Conservation (phyloP, 2,113 vertebrate species). For the Serinus canaria region DNA sequence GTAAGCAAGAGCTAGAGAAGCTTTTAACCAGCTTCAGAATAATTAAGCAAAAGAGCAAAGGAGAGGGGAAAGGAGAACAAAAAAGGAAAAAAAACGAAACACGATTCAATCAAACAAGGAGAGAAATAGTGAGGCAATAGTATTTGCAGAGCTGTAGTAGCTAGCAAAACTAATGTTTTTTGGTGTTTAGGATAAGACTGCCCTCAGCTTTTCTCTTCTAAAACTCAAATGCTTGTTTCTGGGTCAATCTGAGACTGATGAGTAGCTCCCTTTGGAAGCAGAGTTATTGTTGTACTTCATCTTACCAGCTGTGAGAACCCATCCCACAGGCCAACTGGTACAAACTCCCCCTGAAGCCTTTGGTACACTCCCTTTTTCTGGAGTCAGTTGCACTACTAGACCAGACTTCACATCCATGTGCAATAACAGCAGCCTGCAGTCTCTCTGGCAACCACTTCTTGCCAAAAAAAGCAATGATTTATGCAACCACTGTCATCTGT, state of each 20-base stretch:
- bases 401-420: background rate
- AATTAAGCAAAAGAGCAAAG: background rate
- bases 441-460: background rate
- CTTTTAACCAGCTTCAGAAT: background rate
- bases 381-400: background rate
- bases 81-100: background rate
- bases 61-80: background rate
- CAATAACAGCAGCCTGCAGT: background rate
- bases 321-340: background rate
- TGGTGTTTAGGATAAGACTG: background rate
- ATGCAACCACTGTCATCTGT: background rate
- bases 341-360: background rate
- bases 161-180: background rate
- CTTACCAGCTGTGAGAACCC: background rate
- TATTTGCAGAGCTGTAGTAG: background rate
- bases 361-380: background rate
- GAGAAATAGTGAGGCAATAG: background rate
- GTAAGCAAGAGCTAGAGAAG: background rate
- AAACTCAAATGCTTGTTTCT: background rate
- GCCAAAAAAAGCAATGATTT: background rate
- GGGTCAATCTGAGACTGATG: background rate
- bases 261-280: background rate
- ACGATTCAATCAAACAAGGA: background rate
- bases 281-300: background rate
- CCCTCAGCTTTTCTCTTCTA: background rate